Evolutionary conservation across 2,888 invertebrate genomes (phyloP).

Genomic region (Ferdinandea cuprea): DNA sequence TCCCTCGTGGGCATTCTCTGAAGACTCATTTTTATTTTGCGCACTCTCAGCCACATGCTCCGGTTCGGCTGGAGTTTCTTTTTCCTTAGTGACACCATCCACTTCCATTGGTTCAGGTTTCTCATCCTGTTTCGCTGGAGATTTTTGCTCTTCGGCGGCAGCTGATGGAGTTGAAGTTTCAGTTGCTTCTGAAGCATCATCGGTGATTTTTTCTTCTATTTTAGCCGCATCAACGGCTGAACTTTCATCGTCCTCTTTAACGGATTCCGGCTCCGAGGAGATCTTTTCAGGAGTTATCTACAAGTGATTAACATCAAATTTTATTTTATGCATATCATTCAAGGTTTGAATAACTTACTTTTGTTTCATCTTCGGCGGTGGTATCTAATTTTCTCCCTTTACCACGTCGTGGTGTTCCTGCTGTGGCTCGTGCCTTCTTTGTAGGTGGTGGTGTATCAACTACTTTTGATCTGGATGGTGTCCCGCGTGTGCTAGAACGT

Average conservation of each 20-base stretch:
- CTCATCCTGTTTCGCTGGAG: slow-evolving; percentile 69
- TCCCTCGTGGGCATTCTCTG: slow-evolving; percentile 49
- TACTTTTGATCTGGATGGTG: slow-evolving; percentile 78
- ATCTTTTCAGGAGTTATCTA: slow-evolving; percentile 62
- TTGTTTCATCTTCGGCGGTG: slow-evolving; percentile 75
- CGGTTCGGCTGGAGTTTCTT: slow-evolving; percentile 45
- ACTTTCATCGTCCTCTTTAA: slow-evolving; percentile 63
- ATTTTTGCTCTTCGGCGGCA: slow-evolving; percentile 33
- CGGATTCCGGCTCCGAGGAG: slow-evolving; percentile 54
- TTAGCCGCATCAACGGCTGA: slow-evolving; percentile 42
- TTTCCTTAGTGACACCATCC: slow-evolving; percentile 77
- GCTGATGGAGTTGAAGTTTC: slow-evolving; percentile 58
- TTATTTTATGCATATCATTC: background rate
- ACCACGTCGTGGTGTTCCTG: slow-evolving; percentile 78
- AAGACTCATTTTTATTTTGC: slow-evolving; percentile 52
- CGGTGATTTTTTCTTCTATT: slow-evolving; percentile 36
- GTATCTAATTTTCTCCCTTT: slow-evolving; percentile 81
- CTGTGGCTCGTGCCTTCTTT: slow-evolving; percentile 79
- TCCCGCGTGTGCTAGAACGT: slow-evolving; percentile 82
- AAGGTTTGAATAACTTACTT: slow-evolving; percentile 31
- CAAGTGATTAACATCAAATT: background rate
- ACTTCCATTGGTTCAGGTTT: slow-evolving; percentile 81
- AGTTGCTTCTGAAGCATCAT: slow-evolving; percentile 32
- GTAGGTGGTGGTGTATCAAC: slow-evolving; percentile 80
- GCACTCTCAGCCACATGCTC: slow-evolving; percentile 32